These are phyloP conservation scores for Sinocyclocheilus rhinocerous DNA, from an alignment of 2,113 vertebrate species.

Conservation along the genomic window DNA sequence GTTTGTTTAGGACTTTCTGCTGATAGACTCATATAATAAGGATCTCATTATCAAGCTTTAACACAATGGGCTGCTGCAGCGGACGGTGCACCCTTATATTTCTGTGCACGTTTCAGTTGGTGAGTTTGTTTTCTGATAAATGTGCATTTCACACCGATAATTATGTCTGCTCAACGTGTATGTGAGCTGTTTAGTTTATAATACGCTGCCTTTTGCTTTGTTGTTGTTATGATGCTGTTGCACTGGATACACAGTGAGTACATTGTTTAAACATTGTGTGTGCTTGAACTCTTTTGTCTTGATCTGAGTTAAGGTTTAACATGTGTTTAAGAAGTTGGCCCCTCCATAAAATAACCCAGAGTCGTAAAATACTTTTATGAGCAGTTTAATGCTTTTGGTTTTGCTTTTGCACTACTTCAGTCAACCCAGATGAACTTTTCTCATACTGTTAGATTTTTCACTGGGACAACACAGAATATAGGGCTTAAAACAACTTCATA, in stretches of 20 bases:
- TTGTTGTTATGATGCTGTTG: not conserved
- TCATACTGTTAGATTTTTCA: not conserved
- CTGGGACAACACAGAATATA: not conserved
- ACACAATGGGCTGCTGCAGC: conserved; percentile 86
- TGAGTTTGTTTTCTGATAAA: conserved; percentile 70
- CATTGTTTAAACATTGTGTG: not conserved
- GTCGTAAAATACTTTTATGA: conserved; percentile 23
- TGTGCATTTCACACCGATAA: not conserved
- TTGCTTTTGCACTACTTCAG: not conserved
- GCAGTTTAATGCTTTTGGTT: not conserved
- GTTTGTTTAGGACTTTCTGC: conserved; percentile 52
- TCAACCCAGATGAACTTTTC: not conserved
- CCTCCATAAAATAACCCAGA: not conserved
- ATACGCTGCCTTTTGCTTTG: not conserved
- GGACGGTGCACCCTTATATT: conserved; percentile 85
- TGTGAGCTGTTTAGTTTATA: not conserved
- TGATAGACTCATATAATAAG: conserved; percentile 34
- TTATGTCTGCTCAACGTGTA: too few relatives aligned
- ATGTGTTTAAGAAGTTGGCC: conserved; percentile 10
- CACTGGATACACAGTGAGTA: not conserved
- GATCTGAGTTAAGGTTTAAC: not conserved
- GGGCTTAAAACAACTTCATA: not conserved
- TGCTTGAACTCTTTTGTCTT: conserved; percentile 1
- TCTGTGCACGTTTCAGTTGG: conserved; percentile 88
- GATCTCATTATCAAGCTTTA: conserved; percentile 46